Conservation (phyloP, 2,113 vertebrate genomes). For the Crotalus helleri region DNA sequence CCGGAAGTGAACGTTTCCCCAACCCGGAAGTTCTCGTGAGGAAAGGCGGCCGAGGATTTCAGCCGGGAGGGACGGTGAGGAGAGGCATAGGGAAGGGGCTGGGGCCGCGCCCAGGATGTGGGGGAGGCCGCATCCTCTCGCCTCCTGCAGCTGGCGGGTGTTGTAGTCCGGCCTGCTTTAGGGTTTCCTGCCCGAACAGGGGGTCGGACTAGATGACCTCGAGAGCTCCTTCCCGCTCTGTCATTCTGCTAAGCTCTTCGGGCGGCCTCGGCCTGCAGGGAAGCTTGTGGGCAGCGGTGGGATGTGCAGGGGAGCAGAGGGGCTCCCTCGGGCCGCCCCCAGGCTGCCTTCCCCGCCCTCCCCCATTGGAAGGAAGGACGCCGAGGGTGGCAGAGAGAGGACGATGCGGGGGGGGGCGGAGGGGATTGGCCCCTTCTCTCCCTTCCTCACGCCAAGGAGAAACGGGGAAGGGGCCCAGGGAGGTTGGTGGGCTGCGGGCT, state of each 20-base stretch:
- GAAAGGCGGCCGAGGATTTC: neutral
- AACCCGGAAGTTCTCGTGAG: neutral
- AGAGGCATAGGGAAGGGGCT: fast-evolving
- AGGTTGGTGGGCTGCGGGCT: too few relatives aligned
- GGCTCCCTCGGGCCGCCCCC: neutral
- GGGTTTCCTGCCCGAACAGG: too few relatives aligned
- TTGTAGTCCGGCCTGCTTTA: neutral
- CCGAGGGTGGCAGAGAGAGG: too few relatives aligned
- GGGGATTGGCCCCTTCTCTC: neutral
- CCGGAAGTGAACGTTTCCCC: neutral
- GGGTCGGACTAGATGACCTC: too few relatives aligned
- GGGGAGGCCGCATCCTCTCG: neutral
- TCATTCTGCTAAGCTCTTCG: neutral
- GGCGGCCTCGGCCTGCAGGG: neutral
- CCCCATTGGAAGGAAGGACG: too few relatives aligned
- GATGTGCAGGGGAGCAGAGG: neutral
- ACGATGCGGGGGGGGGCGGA: too few relatives aligned
- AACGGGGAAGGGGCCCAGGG: too few relatives aligned
- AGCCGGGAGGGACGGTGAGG: slow-evolving; percentile 6
- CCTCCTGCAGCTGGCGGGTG: neutral
- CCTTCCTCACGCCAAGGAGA: too few relatives aligned
- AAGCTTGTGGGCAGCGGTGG: too few relatives aligned
- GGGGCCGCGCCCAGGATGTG: neutral
- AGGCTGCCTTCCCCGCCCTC: too few relatives aligned
- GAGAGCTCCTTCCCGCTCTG: too few relatives aligned